Base-by-base conservation (phyloP, 2,888 invertebrate genomes). In the Drosophila niveifrons region DNA sequence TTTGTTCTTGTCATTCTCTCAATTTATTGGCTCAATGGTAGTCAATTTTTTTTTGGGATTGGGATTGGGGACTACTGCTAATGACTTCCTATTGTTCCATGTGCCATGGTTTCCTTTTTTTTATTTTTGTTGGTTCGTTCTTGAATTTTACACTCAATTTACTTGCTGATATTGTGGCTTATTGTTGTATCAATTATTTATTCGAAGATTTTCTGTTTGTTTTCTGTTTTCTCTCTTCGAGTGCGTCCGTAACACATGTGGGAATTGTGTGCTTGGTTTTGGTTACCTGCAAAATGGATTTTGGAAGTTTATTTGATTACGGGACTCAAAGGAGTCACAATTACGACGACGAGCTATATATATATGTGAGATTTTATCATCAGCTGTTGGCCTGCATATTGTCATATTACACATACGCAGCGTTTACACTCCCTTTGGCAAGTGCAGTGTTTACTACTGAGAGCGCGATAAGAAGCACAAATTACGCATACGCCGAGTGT, bases 111-210 rank as follows among this genome's bases (percentile, higher is more conserved):
- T 59, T 63, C n/a, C 29, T 17, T 18, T 29, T 23, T 61, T 46
- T 57, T 23, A 57, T 46, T 57, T 23, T 65, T 50, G 52, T 43
- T 48, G 17, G 23, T 23, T 23, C 23, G 23, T 48, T 31, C 50
- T 28, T 18, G 67, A 64, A 75, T 88, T 85, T 85, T 83, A 83
- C 84, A 87, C 69, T 74, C 78, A 78, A 83, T 83, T 81, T 87
- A 56, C 66, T 61, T n/a, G 31, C 39, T 46, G 62, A 59, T 47
- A 29, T 55, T 70, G 52, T 28, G 48, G 10, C 44, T 67, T 67
- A 69, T 78, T 84, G 82, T 62, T 81, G 56, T 55, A 71, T 75
- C 74, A 74, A 75, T 86, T 72, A 82, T 82, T 82, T 79, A 85
- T 73, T 70, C 52, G 66, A 70, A 65, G 68, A 59, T 74, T 66